Percentiles rank a stretch among this genome's conserved stretches.
Evolutionary conservation across 2,797 vertebrate species (phyloP).

Genomic region (Otolemur crassicaudatus): DNA sequence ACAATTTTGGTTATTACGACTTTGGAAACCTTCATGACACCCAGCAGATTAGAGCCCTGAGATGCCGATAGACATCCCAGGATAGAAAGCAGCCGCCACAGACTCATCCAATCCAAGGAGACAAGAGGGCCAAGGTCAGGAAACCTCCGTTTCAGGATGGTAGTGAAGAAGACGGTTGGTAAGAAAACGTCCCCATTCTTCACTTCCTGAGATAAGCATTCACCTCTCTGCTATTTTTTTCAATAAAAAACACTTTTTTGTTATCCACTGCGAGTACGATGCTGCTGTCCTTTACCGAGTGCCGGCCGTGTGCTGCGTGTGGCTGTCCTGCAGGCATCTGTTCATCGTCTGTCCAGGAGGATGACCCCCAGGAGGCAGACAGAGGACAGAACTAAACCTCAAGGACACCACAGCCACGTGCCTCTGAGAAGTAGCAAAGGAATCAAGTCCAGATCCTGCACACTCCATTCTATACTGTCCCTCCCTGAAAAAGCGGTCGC

Average conservation of each 20-base stretch:
- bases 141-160: not conserved
- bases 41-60: not conserved
- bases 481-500: not conserved
- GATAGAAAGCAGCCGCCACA: not conserved
- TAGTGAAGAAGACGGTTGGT: not conserved
- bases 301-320: not conserved
- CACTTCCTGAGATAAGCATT: not conserved
- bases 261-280: not conserved
- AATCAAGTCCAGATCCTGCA: not conserved
- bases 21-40: not conserved
- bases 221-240: not conserved
- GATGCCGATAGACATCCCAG: not conserved
- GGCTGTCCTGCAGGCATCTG: not conserved
- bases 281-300: not conserved
- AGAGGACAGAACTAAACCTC: not conserved
- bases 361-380: not conserved
- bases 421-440: not conserved
- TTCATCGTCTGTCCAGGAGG: not conserved
- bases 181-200: not conserved
- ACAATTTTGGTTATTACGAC: not conserved
- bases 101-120: not conserved
- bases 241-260: not conserved
- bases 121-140: not conserved
- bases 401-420: not conserved
- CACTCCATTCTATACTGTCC: not conserved